phyloP scores from a whole-genome alignment of 2,888 invertebrate species.

The Lasioglossum malachurum region DNA sequence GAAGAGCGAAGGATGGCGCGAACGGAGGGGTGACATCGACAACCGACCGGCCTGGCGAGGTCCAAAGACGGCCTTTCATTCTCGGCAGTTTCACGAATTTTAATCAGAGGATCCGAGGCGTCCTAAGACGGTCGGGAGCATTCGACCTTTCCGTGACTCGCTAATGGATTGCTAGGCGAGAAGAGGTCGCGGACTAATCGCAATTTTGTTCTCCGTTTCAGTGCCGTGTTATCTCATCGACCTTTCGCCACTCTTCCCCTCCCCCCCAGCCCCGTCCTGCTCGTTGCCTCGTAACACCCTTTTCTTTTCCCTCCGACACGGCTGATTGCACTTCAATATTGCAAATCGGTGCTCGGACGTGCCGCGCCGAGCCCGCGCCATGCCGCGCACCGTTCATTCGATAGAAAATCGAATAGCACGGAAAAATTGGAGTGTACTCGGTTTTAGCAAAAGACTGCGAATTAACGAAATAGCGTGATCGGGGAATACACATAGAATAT shows the following conservation, averaged over 20 bases:
- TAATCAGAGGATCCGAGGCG: constrained; percentile 77
- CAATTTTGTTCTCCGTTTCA: constrained; percentile 76
- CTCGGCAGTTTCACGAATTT: constrained; percentile 72
- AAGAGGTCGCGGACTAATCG: constrained; percentile 74
- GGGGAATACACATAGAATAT: background rate
- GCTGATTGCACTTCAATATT: constrained; percentile 35
- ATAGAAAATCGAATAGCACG: constrained; percentile 15
- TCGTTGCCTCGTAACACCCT: constrained; percentile 22
- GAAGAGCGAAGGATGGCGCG: background rate
- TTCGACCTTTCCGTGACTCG: constrained; percentile 62
- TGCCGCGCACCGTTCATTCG: background rate
- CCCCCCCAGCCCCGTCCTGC: background rate
- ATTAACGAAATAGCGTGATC: constrained; percentile 5
- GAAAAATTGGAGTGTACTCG: constrained; percentile 12
- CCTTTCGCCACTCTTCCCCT: constrained; percentile 12
- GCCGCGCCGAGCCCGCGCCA: background rate
- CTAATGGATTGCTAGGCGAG: constrained; percentile 80
- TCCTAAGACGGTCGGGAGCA: constrained; percentile 48
- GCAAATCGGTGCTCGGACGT: constrained; percentile 24
- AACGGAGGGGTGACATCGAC: constrained; percentile 7
- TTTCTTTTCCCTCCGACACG: constrained; percentile 14
- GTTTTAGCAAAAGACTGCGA: constrained; percentile 4
- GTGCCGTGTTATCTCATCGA: constrained; percentile 19
- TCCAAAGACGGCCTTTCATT: constrained; percentile 44
- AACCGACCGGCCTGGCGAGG: constrained; percentile 24